A percentile compares a stretch with the other conserved stretches of the same genome.
Evolutionary conservation across 2,888 invertebrate species (phyloP).

Genomic region (Athalia cordata): DNA sequence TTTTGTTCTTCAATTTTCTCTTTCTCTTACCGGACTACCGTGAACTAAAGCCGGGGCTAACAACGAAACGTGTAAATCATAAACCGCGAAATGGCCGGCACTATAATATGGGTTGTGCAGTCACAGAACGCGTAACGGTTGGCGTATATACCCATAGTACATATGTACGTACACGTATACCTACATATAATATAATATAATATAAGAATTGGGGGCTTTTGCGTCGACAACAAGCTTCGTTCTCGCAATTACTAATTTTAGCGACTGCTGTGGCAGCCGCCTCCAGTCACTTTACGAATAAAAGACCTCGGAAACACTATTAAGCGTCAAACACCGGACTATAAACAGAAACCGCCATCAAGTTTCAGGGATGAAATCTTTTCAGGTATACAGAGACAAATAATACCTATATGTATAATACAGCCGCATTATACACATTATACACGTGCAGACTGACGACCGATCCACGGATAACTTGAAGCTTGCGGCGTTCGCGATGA

Average conservation of each 20-base stretch:
- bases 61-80: constrained; percentile 34
- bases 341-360: constrained; percentile 38
- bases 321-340: constrained; percentile 14
- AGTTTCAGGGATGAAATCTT: constrained; percentile 34
- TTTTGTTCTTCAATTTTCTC: not conserved
- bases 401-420: not conserved
- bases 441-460: no score
- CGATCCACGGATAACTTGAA: no score
- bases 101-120: not conserved
- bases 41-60: constrained; percentile 13
- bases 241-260: constrained; percentile 39
- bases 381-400: constrained; percentile 1
- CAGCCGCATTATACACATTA: no score
- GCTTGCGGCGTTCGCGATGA: no score
- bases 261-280: constrained; percentile 15
- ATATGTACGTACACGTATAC: no score
- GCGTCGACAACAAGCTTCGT: constrained; percentile 38
- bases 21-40: not conserved
- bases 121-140: constrained; percentile 16
- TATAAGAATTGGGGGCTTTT: constrained; percentile 24
- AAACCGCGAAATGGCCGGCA: constrained; percentile 26
- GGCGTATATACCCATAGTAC: not conserved
- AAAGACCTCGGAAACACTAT: constrained; percentile 34
- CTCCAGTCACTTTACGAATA: not conserved
- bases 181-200: not conserved